Conservation (phyloP, 2,888 invertebrate genomes). For the Gymnoscelis rufifasciata region DNA sequence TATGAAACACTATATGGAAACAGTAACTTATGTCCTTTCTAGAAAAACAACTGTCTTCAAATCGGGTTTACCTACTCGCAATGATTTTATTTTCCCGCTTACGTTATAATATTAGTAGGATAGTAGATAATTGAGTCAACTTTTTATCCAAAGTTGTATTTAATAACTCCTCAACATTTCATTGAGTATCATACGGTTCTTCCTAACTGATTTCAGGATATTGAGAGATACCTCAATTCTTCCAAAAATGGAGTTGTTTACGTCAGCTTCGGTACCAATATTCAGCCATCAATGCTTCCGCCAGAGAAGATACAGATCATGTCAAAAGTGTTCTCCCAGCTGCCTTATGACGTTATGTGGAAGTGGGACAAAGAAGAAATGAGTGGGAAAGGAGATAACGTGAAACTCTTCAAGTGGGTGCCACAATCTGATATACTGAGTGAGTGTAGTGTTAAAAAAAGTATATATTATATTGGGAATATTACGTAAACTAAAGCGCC, state of each 20-base stretch:
- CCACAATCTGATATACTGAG: constrained; percentile 64
- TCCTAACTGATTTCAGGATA: constrained; percentile 38
- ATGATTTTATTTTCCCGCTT: no score
- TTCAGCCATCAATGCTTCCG: constrained; percentile 46
- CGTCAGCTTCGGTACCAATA: constrained; percentile 65
- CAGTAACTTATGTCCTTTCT: no score
- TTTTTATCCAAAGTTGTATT: no score
- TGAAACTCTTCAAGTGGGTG: constrained; percentile 63
- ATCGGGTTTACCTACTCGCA: no score
- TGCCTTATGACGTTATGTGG: constrained; percentile 66
- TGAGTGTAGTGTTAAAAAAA: constrained; percentile 33
- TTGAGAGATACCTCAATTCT: constrained; percentile 50
- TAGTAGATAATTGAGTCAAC: no score
- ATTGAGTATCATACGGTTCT: no score
- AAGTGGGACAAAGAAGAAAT: constrained; percentile 39
- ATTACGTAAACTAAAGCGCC: no score
- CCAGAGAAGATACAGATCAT: constrained; percentile 43
- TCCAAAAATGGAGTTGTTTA: constrained; percentile 63
- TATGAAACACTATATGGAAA: no score
- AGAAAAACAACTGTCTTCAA: no score
- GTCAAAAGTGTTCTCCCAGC: constrained; percentile 47
- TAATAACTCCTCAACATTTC: no score
- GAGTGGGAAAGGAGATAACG: constrained; percentile 49
- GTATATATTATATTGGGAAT: no score
- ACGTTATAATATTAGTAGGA: no score